Conservation (phyloP, 2,113 vertebrate species). For the Burhinus oedicnemus region DNA sequence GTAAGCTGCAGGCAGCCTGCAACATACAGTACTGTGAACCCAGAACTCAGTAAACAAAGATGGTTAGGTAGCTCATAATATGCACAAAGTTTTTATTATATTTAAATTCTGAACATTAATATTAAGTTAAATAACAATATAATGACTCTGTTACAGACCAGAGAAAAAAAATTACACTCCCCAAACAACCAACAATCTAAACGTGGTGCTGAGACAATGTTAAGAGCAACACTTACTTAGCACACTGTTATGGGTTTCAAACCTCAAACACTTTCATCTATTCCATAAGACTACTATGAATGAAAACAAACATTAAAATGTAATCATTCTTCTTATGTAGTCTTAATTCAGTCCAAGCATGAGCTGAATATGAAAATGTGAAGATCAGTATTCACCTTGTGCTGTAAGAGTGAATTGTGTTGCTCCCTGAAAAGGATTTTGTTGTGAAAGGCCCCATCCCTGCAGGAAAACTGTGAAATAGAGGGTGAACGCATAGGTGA, state of each 20-base stretch:
- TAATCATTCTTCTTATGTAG: not conserved
- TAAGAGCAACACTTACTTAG: not conserved
- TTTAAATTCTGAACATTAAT: not conserved
- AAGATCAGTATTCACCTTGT: not conserved
- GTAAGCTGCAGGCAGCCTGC: not conserved
- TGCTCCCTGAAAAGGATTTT: not conserved
- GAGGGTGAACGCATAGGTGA: not conserved
- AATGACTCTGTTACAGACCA: not conserved
- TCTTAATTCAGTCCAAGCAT: not conserved
- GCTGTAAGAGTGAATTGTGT: not conserved
- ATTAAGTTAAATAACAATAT: not conserved
- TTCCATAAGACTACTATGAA: not conserved
- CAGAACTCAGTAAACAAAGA: not conserved
- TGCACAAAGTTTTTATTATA: not conserved
- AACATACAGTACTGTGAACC: not conserved
- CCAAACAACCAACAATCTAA: not conserved
- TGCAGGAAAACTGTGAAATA: not conserved
- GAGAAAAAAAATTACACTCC: not conserved
- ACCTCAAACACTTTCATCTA: not conserved
- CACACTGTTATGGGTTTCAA: not conserved
- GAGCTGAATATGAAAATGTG: not conserved
- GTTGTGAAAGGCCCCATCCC: not conserved
- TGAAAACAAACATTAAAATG: not conserved
- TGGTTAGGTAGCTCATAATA: not conserved
- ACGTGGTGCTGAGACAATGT: not conserved